Evolutionary conservation across 2,113 vertebrate genomes (phyloP).

Genomic region (Onychostoma macrolepis): DNA sequence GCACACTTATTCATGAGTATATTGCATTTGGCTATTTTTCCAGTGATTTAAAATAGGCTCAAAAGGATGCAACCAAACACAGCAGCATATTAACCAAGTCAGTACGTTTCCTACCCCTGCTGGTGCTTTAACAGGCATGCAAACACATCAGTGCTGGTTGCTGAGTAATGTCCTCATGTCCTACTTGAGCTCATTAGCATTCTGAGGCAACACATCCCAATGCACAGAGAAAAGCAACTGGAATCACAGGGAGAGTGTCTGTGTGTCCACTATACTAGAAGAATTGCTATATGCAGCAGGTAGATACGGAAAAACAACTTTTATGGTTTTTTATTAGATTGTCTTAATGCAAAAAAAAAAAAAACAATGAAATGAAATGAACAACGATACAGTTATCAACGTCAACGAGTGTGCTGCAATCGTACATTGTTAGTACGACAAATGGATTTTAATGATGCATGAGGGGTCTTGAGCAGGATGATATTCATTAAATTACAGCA

Average conservation of each 20-base stretch:
- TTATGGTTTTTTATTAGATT: neutral
- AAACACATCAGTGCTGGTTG: slow-evolving; percentile 24
- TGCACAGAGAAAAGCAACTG: slow-evolving; percentile 25
- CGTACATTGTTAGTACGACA: neutral
- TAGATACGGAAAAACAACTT: neutral
- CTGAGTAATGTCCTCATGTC: slow-evolving; percentile 31
- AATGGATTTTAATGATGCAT: neutral
- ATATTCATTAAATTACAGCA: neutral
- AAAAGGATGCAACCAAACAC: neutral
- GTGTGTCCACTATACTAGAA: slow-evolving; percentile 12
- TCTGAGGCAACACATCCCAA: slow-evolving; percentile 53
- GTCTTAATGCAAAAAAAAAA: neutral
- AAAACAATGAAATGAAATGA: neutral
- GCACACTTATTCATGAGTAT: neutral
- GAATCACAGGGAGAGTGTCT: slow-evolving; percentile 1
- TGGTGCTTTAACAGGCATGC: neutral
- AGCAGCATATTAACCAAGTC: neutral
- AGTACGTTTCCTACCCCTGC: neutral
- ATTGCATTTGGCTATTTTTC: neutral
- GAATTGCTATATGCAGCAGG: slow-evolving; percentile 38
- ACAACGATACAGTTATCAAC: neutral
- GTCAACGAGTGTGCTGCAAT: neutral
- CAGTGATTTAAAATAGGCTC: neutral
- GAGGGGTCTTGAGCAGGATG: neutral
- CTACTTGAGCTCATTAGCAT: slow-evolving; percentile 58